Base-by-base conservation (phyloP, 53 echinoderm and acorn worm genomes). In the Glandiceps talaboti region DNA sequence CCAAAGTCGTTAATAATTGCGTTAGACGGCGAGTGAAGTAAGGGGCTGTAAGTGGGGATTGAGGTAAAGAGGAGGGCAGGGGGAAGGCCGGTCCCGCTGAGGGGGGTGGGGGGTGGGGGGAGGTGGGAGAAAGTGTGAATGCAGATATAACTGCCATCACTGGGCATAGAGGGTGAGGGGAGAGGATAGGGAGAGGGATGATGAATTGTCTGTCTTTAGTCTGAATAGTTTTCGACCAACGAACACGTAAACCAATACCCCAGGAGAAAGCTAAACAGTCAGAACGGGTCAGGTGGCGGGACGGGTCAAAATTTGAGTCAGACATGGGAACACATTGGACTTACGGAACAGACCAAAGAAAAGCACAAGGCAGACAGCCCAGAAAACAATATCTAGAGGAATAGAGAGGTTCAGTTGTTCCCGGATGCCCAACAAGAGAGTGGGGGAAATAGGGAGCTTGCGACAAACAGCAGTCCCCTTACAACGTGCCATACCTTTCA, bases 291-390 rank as follows among this genome's bases (percentile, higher is more conserved):
- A 45, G 64, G 20, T 45, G 64, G 6, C 20, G 6, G 20, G 64
- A 45, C 29, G 25, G 31, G 25, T 28, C 25, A 30, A 30, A 31
- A 30, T 1, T 26, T 28, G 25, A 28, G 27, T 80, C 1, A 1
- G 30, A 30, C 28, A 20, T 0, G 80, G 80, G 25, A 73, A 1
- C 1, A 80, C 73, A 30, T 80, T 80, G 14, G 80, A 80, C 64
- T 29, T 73, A 1, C 80, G 33, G 29, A 80, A 72, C 29, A 80
- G 14, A 45, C 64, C 64, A 45, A 45, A 45, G 64, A 45, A 45
- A 6, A 45, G 20, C 6, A 45, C 64, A 12, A 45, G 20, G 64
- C 64, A 45, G 20, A 45, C 20, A 45, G 64, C 64, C 64, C 64
- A 45, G 64, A 45, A 45, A 6, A 45, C 64, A 12, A 45, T 45